These are phyloP conservation scores for Amyelois transitella DNA, from an alignment of 1,140 invertebrate genomes.

Conservation along the genomic window DNA sequence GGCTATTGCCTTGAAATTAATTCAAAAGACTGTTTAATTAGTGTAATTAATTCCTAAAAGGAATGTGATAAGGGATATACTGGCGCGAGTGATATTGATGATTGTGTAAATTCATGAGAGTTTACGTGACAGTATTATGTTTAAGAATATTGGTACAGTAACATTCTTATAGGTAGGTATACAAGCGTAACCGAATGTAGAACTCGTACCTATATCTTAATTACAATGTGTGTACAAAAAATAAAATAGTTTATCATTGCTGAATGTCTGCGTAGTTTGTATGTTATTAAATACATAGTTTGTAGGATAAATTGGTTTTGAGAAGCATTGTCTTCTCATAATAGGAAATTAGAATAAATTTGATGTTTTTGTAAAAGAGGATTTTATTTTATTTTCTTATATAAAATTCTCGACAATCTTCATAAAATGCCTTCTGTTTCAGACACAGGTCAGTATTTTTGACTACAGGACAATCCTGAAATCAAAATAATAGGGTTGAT, in stretches of 20 bases:
- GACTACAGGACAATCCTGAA: slow-evolving; percentile 44
- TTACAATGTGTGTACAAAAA: slow-evolving; percentile 33
- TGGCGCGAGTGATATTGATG: slow-evolving; percentile 58
- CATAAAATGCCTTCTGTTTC: slow-evolving; percentile 39
- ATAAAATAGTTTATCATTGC: slow-evolving; percentile 10
- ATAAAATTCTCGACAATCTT: slow-evolving; percentile 39
- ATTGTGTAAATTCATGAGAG: slow-evolving; percentile 48
- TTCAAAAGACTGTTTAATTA: slow-evolving; percentile 66
- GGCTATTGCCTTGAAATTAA: slow-evolving; percentile 79
- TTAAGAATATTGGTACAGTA: slow-evolving; percentile 42
- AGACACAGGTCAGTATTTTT: slow-evolving; percentile 29
- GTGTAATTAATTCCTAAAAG: slow-evolving; percentile 62
- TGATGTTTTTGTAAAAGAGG: slow-evolving; percentile 28
- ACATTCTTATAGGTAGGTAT: slow-evolving; percentile 15
- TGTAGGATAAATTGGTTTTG: slow-evolving; percentile 15
- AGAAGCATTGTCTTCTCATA: slow-evolving; percentile 35
- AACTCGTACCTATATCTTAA: slow-evolving; percentile 42
- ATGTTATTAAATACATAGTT: slow-evolving; percentile 14
- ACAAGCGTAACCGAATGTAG: slow-evolving; percentile 18
- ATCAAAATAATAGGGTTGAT: slow-evolving; percentile 8
- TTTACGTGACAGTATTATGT: slow-evolving; percentile 71
- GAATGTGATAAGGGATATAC: slow-evolving; percentile 63
- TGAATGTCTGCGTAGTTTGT: slow-evolving; percentile 12
- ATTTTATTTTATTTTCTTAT: slow-evolving; percentile 20
- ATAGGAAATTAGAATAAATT: slow-evolving; percentile 47